A percentile compares a stretch with the other conserved stretches of the same genome.
phyloP scores from a whole-genome alignment of 2,113 vertebrate species.

The Poeciliopsis retropinna region DNA sequence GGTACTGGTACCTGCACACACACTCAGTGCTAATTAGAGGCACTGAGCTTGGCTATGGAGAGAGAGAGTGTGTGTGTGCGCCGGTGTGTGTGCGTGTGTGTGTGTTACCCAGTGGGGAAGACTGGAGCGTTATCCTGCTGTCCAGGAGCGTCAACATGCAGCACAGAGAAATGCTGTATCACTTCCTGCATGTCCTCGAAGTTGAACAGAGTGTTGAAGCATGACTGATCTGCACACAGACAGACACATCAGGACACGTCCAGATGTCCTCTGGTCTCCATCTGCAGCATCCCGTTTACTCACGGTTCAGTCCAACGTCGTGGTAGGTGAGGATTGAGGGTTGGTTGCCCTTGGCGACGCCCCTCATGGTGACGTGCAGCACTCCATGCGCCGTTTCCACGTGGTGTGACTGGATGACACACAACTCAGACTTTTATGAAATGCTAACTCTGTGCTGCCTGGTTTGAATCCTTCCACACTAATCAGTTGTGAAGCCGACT shows the following conservation, averaged over 20 bases:
- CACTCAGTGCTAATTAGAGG: too few species aligned
- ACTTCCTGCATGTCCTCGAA: slow-evolving; percentile 97
- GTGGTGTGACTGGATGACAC: slow-evolving; percentile 88
- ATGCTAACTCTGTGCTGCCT: too few species aligned
- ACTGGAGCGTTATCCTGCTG: slow-evolving; percentile 91
- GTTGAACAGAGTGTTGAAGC: slow-evolving; percentile 80
- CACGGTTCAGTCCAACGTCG: slow-evolving; percentile 97
- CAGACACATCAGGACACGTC: not conserved
- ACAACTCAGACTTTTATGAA: not conserved
- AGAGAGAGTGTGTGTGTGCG: too few species aligned
- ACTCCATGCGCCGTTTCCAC: slow-evolving; percentile 91
- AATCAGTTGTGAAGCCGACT: too few species aligned
- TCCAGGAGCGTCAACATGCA: slow-evolving; percentile 94
- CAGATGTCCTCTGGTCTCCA: too few species aligned
- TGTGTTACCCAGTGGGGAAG: slow-evolving; percentile 88
- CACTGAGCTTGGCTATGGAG: too few species aligned
- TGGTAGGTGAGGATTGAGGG: slow-evolving; percentile 96
- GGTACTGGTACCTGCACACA: slow-evolving; percentile 88
- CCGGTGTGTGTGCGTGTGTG: slow-evolving; percentile 7
- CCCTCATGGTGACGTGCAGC: slow-evolving; percentile 93
- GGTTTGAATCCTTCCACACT: too few species aligned
- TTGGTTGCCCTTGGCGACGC: slow-evolving; percentile 89
- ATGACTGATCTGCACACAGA: slow-evolving; percentile 57
- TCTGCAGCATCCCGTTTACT: slow-evolving; percentile 58
- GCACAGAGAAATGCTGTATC: slow-evolving; percentile 93